Evolutionary conservation across 2,888 invertebrate genomes (phyloP), one percentile per base, ranked within the genome.

Genomic region (Trichacis sp.): DNA sequence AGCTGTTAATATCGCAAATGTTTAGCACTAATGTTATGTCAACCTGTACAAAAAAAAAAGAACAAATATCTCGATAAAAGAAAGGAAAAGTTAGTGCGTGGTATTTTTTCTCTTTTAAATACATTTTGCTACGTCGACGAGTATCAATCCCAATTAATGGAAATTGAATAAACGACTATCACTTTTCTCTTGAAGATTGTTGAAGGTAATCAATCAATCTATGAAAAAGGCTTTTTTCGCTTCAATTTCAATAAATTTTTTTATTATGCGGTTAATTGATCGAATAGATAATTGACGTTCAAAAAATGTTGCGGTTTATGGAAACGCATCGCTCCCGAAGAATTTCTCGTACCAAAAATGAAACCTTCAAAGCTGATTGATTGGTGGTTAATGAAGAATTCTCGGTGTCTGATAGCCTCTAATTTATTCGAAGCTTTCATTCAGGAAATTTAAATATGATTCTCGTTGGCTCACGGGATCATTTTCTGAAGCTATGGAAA

Each of bases 1-100:
- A 75, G 65, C 72, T 72, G 75, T 73, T 75, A 75, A 76, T 73
- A 75, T 61, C 68, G 71, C 69, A 71, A 56, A 69, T 74, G 73
- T 76, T 77, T 75, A 75, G 24, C 24, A 24, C 24, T 24, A 5
- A 8, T 24, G 24, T 24, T 24, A 8, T 24, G 8, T 24, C n/a
- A n/a, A n/a, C n/a, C n/a, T n/a, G n/a, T n/a, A n/a, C n/a, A n/a
- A n/a, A n/a, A n/a, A n/a, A n/a, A n/a, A n/a, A n/a, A n/a, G n/a
- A n/a, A n/a, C n/a, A n/a, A n/a, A n/a, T n/a, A n/a, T n/a, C n/a
- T n/a, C n/a, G n/a, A n/a, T n/a, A n/a, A n/a, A n/a, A n/a, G n/a
- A n/a, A n/a, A n/a, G n/a, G n/a, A n/a, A n/a, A n/a, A n/a, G n/a
- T n/a, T n/a, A n/a, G n/a, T n/a, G n/a, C n/a, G n/a, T n/a, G n/a